Conservation (phyloP, 2,888 invertebrate species). For the Hirtodrosophila histrioides region DNA sequence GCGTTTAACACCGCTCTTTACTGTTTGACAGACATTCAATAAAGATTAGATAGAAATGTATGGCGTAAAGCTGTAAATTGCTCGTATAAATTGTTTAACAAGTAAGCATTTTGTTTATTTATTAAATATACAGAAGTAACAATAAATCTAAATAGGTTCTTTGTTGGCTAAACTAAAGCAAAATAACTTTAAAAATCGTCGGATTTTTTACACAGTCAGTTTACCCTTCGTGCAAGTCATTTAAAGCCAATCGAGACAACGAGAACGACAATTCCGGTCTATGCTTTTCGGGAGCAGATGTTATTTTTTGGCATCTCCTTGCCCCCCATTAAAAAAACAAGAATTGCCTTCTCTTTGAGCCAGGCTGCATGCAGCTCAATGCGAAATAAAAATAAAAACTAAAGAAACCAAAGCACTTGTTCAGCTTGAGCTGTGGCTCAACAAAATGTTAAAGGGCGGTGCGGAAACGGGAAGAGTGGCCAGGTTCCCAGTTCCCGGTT, state of each 20-base stretch:
- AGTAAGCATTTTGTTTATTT: too few species aligned
- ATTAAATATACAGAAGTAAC: too few species aligned
- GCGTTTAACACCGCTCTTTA: too few species aligned
- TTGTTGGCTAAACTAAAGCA: too few species aligned
- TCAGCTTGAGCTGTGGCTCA: constrained; percentile 61
- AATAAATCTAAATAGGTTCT: too few species aligned
- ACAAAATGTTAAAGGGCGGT: constrained; percentile 50
- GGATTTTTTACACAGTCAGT: neutral
- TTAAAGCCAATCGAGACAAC: constrained; percentile 27
- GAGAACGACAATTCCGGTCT: constrained; percentile 59
- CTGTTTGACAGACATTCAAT: too few species aligned
- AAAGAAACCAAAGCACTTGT: constrained; percentile 70
- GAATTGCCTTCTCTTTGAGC: constrained; percentile 34
- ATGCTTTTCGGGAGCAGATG: constrained; percentile 71
- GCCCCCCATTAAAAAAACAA: constrained; percentile 25
- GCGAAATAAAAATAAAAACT: constrained; percentile 29
- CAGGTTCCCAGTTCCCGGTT: constrained; percentile 2
- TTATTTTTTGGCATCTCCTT: constrained; percentile 58
- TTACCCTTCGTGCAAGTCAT: neutral
- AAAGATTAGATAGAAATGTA: too few species aligned
- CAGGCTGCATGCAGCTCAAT: constrained; percentile 42
- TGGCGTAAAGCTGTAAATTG: too few species aligned
- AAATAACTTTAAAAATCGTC: too few species aligned
- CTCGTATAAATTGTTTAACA: too few species aligned
- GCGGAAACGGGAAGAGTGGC: constrained; percentile 38